These are phyloP conservation scores for Stigmatopora argus DNA, from an alignment of 2,113 vertebrate genomes.

Conservation along the genomic window DNA sequence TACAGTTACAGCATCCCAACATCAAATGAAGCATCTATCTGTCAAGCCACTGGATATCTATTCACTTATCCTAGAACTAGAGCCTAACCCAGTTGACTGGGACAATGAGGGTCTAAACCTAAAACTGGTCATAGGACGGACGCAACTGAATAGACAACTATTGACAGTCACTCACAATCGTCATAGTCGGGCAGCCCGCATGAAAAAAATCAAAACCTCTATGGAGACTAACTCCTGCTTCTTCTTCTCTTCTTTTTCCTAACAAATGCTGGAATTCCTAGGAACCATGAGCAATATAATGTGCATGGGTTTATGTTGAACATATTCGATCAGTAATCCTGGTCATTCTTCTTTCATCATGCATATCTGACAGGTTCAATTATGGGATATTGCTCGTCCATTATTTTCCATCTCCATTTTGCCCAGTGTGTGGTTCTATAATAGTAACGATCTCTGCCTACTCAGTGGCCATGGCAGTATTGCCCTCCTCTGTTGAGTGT, in stretches of 20 bases:
- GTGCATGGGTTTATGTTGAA: not conserved
- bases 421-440: slow-evolving; percentile 13
- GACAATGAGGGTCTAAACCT: not conserved
- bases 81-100: not conserved
- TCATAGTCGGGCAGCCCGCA: not conserved
- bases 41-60: too few relatives aligned
- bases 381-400: slow-evolving; percentile 30
- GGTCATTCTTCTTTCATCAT: slow-evolving; percentile 19
- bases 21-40: not conserved
- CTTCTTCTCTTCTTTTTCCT: too few relatives aligned
- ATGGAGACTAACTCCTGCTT: not conserved
- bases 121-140: not conserved
- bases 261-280: not conserved
- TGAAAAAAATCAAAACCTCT: not conserved
- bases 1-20: not conserved
- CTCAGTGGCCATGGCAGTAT: not conserved
- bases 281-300: not conserved
- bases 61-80: not conserved
- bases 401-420: slow-evolving; percentile 23
- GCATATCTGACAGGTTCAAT: slow-evolving; percentile 22
- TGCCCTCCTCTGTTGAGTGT: slow-evolving; percentile 3
- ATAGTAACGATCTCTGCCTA: not conserved
- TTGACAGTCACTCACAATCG: not conserved
- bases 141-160: not conserved
- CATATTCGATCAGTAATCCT: slow-evolving; percentile 14